Evolutionary conservation across 1,140 invertebrate genomes (phyloP), one percentile per base, ranked within the genome.

Genomic region (Radopholus similis): DNA sequence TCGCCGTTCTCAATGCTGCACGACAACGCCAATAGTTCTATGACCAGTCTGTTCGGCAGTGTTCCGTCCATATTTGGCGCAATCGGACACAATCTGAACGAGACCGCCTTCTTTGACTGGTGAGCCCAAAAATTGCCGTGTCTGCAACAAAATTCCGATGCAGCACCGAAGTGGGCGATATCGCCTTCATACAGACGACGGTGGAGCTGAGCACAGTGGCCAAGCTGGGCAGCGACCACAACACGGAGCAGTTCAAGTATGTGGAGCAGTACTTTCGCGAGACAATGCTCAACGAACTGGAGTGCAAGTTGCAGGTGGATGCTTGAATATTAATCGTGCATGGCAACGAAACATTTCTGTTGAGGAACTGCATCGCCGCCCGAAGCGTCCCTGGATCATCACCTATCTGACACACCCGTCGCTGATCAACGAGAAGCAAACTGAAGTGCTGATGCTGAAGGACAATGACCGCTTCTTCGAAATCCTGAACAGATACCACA

Each of bases 391-490:
- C 9, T 64, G 60, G 60, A 63, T 64, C 11, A 26, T 64, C 28
- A 21, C 51, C 28, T 64, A 64, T 18, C n/a, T 64, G 4, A 64
- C 60, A 4, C 60, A 64, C 51, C 60, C 60, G 15, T 64, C 60
- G 34, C 30, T 64, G 38, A n/a, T 55, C 26, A 62, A 64, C 13
- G 59, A 62, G n/a, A 42, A 30, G 38, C 59, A n/a, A 5, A 51
- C 47, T 9, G 47, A 51, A 21, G 47, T 51, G 59, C 40, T 62
- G 35, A 37, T 40, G 13, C 40, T 62, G 28, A 62, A 63, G 18
- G 51, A 51, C 51, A 51, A 47, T 23, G 59, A 62, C 40, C 60
- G 60, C 1, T 64, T 64, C 60, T 66, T 66, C 21, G 64, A 63
- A 23, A 64, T 66, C 15, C 2, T 64, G n/a, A 63, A 66, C 30